These are phyloP conservation scores for Caenorhabditis sp. DNA, from an alignment of 2,888 invertebrate species.

Conservation along the genomic window DNA sequence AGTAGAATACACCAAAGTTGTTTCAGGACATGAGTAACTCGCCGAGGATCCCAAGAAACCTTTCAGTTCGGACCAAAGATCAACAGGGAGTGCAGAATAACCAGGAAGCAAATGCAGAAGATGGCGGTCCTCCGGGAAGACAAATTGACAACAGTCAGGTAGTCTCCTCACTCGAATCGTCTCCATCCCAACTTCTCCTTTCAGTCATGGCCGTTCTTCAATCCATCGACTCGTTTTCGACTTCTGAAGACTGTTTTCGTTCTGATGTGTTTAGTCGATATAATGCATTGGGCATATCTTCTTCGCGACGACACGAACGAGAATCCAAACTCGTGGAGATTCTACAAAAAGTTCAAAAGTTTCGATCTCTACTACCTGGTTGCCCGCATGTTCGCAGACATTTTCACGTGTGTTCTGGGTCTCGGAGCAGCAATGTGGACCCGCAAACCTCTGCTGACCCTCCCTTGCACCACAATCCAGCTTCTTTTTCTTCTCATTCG, in stretches of 20 bases:
- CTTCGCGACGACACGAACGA: constrained; percentile 70
- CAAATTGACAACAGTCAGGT: constrained; percentile 59
- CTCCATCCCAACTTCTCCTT: constrained; percentile 3
- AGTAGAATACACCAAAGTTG: neutral
- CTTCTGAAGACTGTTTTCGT: constrained; percentile 69
- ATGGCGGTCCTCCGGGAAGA: constrained; percentile 22
- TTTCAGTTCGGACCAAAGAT: constrained; percentile 61
- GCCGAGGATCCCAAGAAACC: constrained; percentile 60
- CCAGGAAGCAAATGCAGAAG: constrained; percentile 36
- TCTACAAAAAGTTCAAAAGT: constrained; percentile 70
- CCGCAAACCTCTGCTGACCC: constrained; percentile 70
- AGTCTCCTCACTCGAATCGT: neutral
- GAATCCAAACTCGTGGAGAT: constrained; percentile 74
- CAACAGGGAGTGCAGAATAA: constrained; percentile 39
- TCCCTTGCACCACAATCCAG: constrained; percentile 74
- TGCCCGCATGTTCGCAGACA: constrained; percentile 75
- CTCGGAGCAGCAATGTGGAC: constrained; percentile 79
- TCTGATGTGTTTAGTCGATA: constrained; percentile 72
- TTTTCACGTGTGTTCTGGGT: constrained; percentile 76
- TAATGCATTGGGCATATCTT: constrained; percentile 77
- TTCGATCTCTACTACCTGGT: constrained; percentile 73
- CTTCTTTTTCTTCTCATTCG: constrained; percentile 71
- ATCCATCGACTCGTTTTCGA: constrained; percentile 59
- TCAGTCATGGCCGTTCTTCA: constrained; percentile 64
- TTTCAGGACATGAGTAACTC: constrained; percentile 66